Percentiles rank a stretch among this genome's conserved stretches.
Conservation (phyloP, 1,140 invertebrate species). For the Neotoxoptera formosana region DNA sequence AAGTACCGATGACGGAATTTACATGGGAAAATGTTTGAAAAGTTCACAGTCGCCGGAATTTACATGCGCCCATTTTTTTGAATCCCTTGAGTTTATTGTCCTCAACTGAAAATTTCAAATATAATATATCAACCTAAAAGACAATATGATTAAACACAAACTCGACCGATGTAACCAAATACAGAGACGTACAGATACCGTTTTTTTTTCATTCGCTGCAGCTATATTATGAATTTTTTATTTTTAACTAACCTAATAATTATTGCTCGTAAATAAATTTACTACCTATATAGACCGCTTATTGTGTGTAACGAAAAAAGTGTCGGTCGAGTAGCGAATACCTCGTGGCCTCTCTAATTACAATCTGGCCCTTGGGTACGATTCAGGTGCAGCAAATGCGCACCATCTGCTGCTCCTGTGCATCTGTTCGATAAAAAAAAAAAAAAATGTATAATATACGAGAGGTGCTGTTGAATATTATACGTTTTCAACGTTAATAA, state of each 20-base stretch:
- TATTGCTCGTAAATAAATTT: background rate
- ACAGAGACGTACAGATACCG: too few species aligned
- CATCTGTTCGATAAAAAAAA: background rate
- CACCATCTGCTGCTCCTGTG: background rate
- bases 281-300: too few species aligned
- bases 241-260: background rate
- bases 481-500: background rate
- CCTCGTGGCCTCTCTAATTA: background rate
- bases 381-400: background rate
- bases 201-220: background rate
- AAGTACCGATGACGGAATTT: too few species aligned
- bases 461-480: background rate
- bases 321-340: background rate
- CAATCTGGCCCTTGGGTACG: background rate
- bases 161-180: background rate
- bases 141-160: background rate
- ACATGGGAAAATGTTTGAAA: too few species aligned
- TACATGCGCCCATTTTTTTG: too few species aligned
- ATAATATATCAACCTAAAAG: too few species aligned
- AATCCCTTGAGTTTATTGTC: too few species aligned
- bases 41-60: too few species aligned
- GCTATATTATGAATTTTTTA: background rate
- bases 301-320: background rate
- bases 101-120: too few species aligned
- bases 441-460: slow-evolving; percentile 1